Evolutionary conservation across 2,888 invertebrate genomes (phyloP), one percentile per base, ranked within the genome.

Genomic region (Conistra vaccinii): DNA sequence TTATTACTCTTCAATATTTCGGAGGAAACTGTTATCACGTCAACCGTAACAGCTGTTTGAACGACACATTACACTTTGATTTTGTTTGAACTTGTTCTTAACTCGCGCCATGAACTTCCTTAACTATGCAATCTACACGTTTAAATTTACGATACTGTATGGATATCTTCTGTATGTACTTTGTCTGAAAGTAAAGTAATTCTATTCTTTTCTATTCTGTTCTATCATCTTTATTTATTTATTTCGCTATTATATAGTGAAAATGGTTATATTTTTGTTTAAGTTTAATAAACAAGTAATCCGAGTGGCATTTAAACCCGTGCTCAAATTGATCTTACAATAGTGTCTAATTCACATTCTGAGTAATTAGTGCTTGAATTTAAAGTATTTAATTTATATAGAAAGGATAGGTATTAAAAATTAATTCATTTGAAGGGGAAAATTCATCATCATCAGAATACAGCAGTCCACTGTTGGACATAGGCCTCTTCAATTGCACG

Each of bases 1-100:
- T 23, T 62, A 48, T 26, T 62, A 71, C 10, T 62, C 57, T n/a
- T 61, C 32, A 63, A 35, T n/a, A 73, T 69, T 66, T 35, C 3
- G 3, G 1, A 53, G 35, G 0, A 75, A 61, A 68, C n/a, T 60
- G 62, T 26, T 80, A 69, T 68, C 68, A 51, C 58, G 29, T 71
- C 58, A 57, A 42, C 12, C 7, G 71, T 81, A 81, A 71, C 80
- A 77, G 39, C 68, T 81, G 81, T 63, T 76, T 67, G 76, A 55
- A 57, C 57, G 76, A 67, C 71, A 70, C 48, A 81, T 81, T 71
- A 76, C 76, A 80, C 58, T 80, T 80, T 80, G 68, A 80, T 80
- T 80, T 80, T 80, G 77, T 80, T 80, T 76, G 68, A 72, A 68
- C 53, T 81, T 80, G 20, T 77, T 80, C 69, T 60, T 42, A 65